These are phyloP conservation scores for Brachystomella parvula DNA, from an alignment of 1,140 invertebrate species.

Conservation along the genomic window DNA sequence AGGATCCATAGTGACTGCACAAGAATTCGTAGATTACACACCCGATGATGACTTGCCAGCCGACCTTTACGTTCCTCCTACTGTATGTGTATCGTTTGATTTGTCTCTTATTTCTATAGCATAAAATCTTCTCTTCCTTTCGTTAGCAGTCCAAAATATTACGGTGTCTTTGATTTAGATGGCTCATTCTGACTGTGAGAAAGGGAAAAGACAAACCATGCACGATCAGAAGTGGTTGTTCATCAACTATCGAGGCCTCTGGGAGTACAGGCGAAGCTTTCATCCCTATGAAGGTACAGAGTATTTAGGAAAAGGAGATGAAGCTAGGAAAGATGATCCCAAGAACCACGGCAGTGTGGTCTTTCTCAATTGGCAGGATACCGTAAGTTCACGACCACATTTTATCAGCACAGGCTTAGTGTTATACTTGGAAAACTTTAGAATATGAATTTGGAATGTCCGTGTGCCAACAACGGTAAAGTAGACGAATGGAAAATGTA, in stretches of 20 bases:
- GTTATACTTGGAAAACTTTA: not conserved
- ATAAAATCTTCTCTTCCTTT: too few relatives aligned
- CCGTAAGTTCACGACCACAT: not conserved
- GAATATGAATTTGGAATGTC: not conserved
- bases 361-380: not conserved
- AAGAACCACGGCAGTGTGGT: not conserved
- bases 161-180: too few relatives aligned
- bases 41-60: too few relatives aligned
- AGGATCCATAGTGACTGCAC: too few relatives aligned
- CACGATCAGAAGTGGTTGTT: not conserved
- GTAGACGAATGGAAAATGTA: slow-evolving; percentile 1
- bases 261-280: not conserved
- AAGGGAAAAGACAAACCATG: not conserved
- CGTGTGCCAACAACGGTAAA: not conserved
- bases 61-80: too few relatives aligned
- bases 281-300: not conserved
- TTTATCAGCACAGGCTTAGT: not conserved
- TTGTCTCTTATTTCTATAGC: too few relatives aligned
- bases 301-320: not conserved
- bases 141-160: too few relatives aligned
- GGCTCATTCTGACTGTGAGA: not conserved
- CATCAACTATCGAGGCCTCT: slow-evolving; percentile 3
- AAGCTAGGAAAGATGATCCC: not conserved
- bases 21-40: too few relatives aligned
- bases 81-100: too few relatives aligned